Evolutionary conservation across 2,113 vertebrate species (phyloP).

Genomic region (Entomyzon cyanotis): DNA sequence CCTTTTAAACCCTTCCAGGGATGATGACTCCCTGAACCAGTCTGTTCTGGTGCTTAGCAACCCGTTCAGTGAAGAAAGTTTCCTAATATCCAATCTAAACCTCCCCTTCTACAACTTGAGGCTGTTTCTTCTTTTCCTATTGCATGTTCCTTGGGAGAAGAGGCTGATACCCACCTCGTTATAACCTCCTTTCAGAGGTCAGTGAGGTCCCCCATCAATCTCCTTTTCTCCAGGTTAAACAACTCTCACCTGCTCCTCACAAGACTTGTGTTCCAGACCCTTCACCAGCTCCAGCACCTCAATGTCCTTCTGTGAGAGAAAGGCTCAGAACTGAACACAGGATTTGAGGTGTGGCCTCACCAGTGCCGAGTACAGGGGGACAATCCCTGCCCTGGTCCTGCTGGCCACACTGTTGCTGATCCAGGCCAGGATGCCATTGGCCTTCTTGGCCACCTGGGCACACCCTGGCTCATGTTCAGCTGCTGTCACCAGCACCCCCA

Average conservation of each 20-base stretch:
- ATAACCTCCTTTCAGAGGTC: not conserved
- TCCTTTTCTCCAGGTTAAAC: not conserved
- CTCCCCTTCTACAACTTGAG: not conserved
- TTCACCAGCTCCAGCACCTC: not conserved
- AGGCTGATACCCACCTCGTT: not conserved
- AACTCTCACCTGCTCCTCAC: not conserved
- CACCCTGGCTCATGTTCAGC: not conserved
- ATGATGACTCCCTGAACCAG: not conserved
- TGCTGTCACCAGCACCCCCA: not conserved
- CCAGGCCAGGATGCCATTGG: not conserved
- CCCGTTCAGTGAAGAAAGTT: not conserved
- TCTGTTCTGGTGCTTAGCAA: not conserved
- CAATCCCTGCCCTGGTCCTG: not conserved
- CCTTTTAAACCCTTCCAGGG: not conserved
- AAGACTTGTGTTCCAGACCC: not conserved
- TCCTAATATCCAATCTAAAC: not conserved
- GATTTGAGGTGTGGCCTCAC: fast-evolving
- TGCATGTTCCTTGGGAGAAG: not conserved
- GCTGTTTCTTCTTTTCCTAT: not conserved
- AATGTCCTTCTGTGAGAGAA: not conserved
- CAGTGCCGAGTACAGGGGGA: fast-evolving
- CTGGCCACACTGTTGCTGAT: not conserved
- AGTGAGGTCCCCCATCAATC: not conserved
- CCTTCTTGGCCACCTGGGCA: not conserved
- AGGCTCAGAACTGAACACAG: not conserved